These are phyloP conservation scores for Fragum sueziense DNA, from an alignment of 2,888 invertebrate genomes.

Conservation along the genomic window DNA sequence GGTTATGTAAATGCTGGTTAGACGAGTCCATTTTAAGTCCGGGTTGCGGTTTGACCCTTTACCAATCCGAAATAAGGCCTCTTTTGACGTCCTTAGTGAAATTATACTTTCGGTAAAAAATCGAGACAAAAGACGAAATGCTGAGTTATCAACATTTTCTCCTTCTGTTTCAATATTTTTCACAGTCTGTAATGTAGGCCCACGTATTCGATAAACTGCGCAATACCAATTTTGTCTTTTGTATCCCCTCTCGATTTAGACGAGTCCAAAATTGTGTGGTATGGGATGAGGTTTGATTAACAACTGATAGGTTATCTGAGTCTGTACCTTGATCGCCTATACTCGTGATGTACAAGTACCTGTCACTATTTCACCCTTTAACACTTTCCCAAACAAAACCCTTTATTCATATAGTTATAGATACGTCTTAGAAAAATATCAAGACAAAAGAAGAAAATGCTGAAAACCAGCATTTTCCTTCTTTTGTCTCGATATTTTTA, in stretches of 20 bases:
- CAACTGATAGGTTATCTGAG: slow-evolving; percentile 5
- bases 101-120: neutral
- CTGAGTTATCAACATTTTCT: neutral
- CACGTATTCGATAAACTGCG: neutral
- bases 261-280: neutral
- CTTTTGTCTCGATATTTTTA: too few species aligned
- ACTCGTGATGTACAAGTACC: slow-evolving; percentile 42
- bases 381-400: neutral
- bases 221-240: neutral
- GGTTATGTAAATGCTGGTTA: neutral
- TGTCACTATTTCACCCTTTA: slow-evolving; percentile 21
- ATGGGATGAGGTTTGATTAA: neutral
- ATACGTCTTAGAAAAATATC: neutral
- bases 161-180: neutral
- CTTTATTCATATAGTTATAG: too few species aligned
- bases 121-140: neutral
- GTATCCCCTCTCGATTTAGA: neutral
- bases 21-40: neutral
- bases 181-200: neutral
- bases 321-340: slow-evolving; percentile 14
- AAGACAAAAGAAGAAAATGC: too few species aligned
- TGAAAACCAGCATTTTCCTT: too few species aligned
- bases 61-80: neutral
- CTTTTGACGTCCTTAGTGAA: neutral
- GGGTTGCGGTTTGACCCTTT: neutral